phyloP scores from a whole-genome alignment of 2,797 vertebrate species.

The Melanotaenia boesemani region DNA sequence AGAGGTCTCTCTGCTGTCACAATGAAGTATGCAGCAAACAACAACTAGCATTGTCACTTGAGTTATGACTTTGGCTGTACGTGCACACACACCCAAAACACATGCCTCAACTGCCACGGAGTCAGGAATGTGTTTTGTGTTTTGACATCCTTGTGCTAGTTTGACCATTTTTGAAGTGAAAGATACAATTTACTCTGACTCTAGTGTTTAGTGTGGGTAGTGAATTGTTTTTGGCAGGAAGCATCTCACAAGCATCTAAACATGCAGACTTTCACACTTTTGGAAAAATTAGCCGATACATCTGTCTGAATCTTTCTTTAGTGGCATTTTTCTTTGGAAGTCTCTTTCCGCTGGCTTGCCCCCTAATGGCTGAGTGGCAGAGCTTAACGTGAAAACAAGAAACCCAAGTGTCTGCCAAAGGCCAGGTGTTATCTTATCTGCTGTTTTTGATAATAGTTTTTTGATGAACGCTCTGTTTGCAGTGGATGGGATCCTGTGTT shows the following conservation, averaged over 20 bases:
- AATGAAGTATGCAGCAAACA: conserved; percentile 66
- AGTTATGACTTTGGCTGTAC: conserved; percentile 54
- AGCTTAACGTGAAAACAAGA: conserved; percentile 14
- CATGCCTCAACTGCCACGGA: conserved; percentile 37
- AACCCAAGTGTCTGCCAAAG: conserved; percentile 8
- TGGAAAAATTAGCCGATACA: not conserved
- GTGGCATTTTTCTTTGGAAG: not conserved
- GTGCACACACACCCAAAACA: conserved; percentile 25
- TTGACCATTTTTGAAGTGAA: conserved; percentile 27
- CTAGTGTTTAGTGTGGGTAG: conserved; percentile 30
- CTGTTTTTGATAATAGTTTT: conserved; percentile 42
- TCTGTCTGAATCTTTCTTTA: conserved; percentile 5
- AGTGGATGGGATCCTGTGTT: conserved; percentile 27
- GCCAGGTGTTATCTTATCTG: conserved; percentile 60
- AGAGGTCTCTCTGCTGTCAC: conserved; percentile 57
- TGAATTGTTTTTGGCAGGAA: conserved; percentile 40
- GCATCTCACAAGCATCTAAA: conserved; percentile 11
- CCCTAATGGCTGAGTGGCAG: conserved; percentile 48
- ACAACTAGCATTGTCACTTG: conserved; percentile 56
- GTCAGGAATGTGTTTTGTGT: conserved; percentile 64
- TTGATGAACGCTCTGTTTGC: conserved; percentile 42
- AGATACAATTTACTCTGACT: conserved; percentile 31
- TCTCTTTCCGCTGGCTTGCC: conserved; percentile 38
- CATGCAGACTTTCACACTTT: conserved; percentile 19
- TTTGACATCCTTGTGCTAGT: conserved; percentile 47